These are phyloP conservation scores for Meles meles DNA, from an alignment of 2,113 vertebrate species.

Conservation along the genomic window DNA sequence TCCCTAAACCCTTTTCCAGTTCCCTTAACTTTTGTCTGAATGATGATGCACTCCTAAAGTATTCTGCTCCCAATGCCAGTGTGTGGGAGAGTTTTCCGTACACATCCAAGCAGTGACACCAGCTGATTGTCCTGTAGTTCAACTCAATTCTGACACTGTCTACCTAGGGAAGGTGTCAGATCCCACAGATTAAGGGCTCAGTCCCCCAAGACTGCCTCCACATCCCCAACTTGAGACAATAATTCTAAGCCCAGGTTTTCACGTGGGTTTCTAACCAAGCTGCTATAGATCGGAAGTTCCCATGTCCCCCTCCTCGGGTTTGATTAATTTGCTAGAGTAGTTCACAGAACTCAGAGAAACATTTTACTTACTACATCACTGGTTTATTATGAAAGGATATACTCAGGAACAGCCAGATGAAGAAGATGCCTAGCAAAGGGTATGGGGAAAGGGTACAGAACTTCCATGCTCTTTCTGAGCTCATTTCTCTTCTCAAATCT, in stretches of 20 bases:
- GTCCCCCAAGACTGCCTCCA: neutral
- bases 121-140: neutral
- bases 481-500: neutral
- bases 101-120: neutral
- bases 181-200: neutral
- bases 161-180: neutral
- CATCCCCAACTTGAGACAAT: neutral
- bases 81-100: neutral
- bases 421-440: neutral
- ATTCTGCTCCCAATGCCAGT: neutral
- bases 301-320: neutral
- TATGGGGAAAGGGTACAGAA: neutral
- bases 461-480: neutral
- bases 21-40: neutral
- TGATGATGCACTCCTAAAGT: neutral
- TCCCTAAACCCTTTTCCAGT: neutral
- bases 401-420: neutral
- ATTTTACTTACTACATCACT: neutral
- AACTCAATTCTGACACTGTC: neutral
- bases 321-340: neutral
- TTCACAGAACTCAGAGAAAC: neutral
- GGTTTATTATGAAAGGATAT: neutral
- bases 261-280: neutral
- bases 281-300: neutral
- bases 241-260: neutral